Evolutionary conservation across 2,113 vertebrate genomes (phyloP), one percentile per base, ranked within the genome.

Genomic region (Chionomys nivalis): DNA sequence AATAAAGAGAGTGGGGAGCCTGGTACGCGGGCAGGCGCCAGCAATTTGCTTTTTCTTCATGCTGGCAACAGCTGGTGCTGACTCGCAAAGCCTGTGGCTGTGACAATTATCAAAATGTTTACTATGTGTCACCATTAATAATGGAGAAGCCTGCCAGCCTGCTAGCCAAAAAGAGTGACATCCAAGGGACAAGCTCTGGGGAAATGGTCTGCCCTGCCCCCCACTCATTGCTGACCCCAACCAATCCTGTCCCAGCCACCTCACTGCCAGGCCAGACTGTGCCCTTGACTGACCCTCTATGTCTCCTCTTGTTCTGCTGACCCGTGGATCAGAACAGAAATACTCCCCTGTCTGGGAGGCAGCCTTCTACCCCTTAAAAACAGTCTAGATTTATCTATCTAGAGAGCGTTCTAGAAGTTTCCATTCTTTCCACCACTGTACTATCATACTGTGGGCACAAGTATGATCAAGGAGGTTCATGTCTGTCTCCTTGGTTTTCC

Each of bases 71-170:
- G 96, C 97, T 96, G 96, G 78, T 42, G 17, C 90, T 63, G 65
- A 16, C 6, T 88, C 65, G n/a, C 87, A 17, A 78, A 78, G 95
- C 95, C 97, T 36, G 90, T 85, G 95, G 94, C 96, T 92, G 83
- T 52, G 96, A 88, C 93, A 93, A 90, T 92, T 94, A 93, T 49
- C 97, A 92, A 87, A 94, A 94, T 89, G 95, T 96, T 96, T 93
- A 94, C 97, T 95, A 16, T 73, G 78, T 95, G 95, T 97, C 96
- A 88, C 94, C 78, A 49, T 95, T 94, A 95, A 97, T 95, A 89
- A 97, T 77, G 83, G 47, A 95, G 90, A 83, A 75, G 31, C 12
- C 55, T 36, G 0, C 95, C 61, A 65, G 92, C 58, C 70, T 91
- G 36, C 63, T 4, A 33, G 31, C 66, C 52, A 66, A 93, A 63